Conservation (phyloP, 1,140 invertebrate species). For the Hylaeus anthracinus region DNA sequence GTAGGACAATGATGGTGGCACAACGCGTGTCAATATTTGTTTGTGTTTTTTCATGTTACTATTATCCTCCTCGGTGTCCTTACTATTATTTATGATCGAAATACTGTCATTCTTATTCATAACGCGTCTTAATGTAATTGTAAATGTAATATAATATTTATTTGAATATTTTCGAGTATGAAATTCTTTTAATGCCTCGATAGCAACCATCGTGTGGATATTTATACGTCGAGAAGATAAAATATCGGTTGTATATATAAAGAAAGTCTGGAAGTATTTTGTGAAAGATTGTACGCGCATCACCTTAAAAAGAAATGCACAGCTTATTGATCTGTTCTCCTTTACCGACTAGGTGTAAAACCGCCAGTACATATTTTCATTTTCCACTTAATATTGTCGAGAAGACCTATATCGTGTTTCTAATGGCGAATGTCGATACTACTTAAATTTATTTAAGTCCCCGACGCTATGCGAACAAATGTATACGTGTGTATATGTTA, state of each 20-base stretch:
- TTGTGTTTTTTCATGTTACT: not conserved
- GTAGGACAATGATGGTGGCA: not conserved
- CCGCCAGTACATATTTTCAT: not conserved
- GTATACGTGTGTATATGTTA: constrained; percentile 7
- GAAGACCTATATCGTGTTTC: not conserved
- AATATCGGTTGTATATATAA: not conserved
- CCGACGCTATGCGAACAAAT: not conserved
- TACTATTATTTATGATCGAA: not conserved
- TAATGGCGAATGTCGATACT: not conserved
- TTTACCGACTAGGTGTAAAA: constrained; percentile 46
- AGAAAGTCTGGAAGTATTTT: constrained; percentile 11
- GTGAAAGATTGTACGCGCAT: constrained; percentile 28
- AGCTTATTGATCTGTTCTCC: constrained; percentile 76
- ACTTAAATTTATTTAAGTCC: constrained; percentile 28
- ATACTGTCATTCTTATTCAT: not conserved
- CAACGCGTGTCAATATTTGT: not conserved
- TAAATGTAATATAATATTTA: not conserved
- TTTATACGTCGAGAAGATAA: not conserved
- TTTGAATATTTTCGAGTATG: not conserved
- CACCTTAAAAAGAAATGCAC: constrained; percentile 71
- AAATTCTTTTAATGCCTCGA: not conserved
- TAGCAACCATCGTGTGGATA: not conserved
- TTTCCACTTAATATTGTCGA: not conserved
- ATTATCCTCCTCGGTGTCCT: not conserved
- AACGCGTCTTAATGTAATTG: not conserved